phyloP scores from a whole-genome alignment of 2,888 invertebrate genomes.

The Hemithea aestivaria region DNA sequence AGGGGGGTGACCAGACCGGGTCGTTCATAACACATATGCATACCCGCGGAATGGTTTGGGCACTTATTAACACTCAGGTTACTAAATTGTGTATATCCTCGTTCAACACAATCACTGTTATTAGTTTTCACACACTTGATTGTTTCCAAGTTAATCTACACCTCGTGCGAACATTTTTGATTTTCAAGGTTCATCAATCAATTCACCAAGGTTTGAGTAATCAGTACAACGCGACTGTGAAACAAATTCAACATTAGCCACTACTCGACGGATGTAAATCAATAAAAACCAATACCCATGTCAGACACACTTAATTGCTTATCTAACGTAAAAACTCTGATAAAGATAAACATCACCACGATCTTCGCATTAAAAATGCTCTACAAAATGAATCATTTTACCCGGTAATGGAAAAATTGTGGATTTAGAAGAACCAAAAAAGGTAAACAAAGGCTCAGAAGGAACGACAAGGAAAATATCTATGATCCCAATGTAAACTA shows the following conservation, averaged over 20 bases:
- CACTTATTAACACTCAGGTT: constrained; percentile 45
- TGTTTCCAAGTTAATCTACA: constrained; percentile 50
- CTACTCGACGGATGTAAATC: constrained; percentile 33
- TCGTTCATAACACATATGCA: constrained; percentile 76
- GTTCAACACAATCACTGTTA: constrained; percentile 28
- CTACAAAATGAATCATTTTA: not conserved
- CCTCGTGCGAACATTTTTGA: constrained; percentile 69
- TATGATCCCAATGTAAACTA: constrained; percentile 25
- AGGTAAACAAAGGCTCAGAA: constrained; percentile 12
- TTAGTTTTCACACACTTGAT: constrained; percentile 29
- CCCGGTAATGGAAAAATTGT: constrained; percentile 1
- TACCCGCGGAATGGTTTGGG: constrained; percentile 56
- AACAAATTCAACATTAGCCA: constrained; percentile 46
- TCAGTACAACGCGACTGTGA: no score
- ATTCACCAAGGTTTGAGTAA: constrained; percentile 26
- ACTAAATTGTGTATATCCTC: constrained; percentile 19
- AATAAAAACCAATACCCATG: constrained; percentile 29
- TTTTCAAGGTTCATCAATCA: constrained; percentile 39
- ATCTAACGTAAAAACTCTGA: no score
- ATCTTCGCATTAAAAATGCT: not conserved
- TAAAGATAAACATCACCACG: no score
- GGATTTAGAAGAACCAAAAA: constrained; percentile 2
- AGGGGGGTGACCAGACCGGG: constrained; percentile 68
- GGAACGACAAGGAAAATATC: constrained; percentile 24
- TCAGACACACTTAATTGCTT: constrained; percentile 43